A percentile compares a stretch with the other conserved stretches of the same genome.
These are phyloP conservation scores for Metridium senile DNA, from an alignment of 92 coral and sea anemone genomes.

Conservation along the genomic window DNA sequence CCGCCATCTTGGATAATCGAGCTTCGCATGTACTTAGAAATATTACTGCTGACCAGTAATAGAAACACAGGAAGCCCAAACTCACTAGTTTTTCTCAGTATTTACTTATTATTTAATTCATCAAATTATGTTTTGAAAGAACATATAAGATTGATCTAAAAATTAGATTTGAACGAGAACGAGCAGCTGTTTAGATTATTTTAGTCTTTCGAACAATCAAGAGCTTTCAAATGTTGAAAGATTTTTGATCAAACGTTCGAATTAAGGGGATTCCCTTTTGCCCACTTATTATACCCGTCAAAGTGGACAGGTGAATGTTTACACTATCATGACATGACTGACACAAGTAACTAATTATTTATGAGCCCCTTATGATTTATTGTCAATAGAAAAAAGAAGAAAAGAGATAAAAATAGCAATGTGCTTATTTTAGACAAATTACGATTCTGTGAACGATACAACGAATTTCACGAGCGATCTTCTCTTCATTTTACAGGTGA, in stretches of 20 bases:
- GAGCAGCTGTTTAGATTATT: too few species aligned
- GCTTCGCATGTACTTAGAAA: constrained; percentile 4
- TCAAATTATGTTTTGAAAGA: neutral
- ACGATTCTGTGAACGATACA: neutral
- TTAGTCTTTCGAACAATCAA: too few species aligned
- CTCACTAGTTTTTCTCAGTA: neutral
- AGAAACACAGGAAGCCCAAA: constrained; percentile 34
- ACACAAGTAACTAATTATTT: constrained; percentile 5
- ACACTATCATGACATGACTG: constrained; percentile 11
- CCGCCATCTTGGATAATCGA: constrained; percentile 21
- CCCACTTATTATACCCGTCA: constrained; percentile 3
- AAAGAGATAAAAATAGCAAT: neutral
- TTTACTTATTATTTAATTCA: neutral
- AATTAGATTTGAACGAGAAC: neutral
- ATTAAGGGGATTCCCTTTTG: constrained; percentile 19
- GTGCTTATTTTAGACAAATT: neutral
- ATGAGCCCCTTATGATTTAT: neutral
- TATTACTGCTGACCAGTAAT: neutral
- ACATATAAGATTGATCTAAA: neutral
- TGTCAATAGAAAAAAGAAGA: neutral
- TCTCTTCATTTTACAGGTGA: neutral
- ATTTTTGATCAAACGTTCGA: neutral
- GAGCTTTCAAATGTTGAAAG: neutral
- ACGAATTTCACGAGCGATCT: neutral
- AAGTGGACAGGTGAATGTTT: constrained; percentile 20